phyloP scores from a whole-genome alignment of 1,140 invertebrate genomes.

The Magallana ariakensis region DNA sequence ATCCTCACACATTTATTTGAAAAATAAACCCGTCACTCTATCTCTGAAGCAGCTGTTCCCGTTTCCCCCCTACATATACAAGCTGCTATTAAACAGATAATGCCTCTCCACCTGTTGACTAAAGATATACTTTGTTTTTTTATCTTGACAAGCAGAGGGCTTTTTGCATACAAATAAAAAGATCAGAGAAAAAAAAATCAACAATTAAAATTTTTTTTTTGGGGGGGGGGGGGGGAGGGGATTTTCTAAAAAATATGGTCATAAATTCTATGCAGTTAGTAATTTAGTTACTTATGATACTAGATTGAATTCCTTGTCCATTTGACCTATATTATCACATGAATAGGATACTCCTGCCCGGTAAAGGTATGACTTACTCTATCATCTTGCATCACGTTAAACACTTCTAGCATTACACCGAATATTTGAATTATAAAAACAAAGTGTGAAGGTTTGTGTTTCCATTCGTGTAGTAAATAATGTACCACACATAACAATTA shows the following conservation, averaged over 20 bases:
- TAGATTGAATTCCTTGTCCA: background rate
- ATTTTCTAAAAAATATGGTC: no score
- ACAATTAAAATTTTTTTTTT: no score
- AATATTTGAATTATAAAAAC: no score
- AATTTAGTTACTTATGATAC: no score
- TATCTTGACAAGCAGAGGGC: background rate
- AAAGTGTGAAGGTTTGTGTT: no score
- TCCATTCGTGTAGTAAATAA: no score
- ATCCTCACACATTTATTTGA: background rate
- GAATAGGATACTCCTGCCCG: background rate
- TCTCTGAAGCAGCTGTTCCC: slow-evolving; percentile 2
- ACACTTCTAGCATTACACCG: no score
- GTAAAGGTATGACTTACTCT: background rate
- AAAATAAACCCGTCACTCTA: slow-evolving; percentile 2
- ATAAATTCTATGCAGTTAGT: no score
- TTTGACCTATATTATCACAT: background rate
- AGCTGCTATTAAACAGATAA: slow-evolving; percentile 12
- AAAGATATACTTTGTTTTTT: background rate
- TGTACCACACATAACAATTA: no score
- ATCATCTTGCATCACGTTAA: no score
- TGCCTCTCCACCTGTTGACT: background rate
- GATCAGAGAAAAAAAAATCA: no score
- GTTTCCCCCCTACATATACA: background rate
- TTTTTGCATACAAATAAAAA: background rate
- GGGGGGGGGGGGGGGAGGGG: no score